These are phyloP conservation scores for Parauchenoglanis ngamensis DNA, from an alignment of 2,797 vertebrate genomes.

Conservation along the genomic window DNA sequence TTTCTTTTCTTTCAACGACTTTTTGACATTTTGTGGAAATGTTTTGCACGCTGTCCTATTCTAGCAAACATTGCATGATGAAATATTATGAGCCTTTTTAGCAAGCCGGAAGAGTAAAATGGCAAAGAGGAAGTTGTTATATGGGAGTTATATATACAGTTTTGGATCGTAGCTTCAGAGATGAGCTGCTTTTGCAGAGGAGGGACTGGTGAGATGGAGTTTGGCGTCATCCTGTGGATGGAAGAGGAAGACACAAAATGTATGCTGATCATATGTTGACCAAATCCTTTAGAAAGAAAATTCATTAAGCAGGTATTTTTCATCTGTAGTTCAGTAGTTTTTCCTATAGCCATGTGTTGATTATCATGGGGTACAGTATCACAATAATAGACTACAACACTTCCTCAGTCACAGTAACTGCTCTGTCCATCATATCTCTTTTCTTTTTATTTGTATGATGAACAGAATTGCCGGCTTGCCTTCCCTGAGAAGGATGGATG, in stretches of 20 bases:
- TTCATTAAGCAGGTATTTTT: neutral
- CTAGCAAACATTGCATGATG: neutral
- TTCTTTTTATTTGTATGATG: neutral
- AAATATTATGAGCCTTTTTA: neutral
- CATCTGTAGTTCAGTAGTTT: neutral
- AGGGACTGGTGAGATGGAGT: neutral
- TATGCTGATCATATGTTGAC: neutral
- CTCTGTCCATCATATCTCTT: neutral
- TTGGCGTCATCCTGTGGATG: slow-evolving; percentile 44
- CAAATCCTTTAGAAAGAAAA: neutral
- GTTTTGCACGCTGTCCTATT: neutral
- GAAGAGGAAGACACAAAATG: slow-evolving; percentile 6
- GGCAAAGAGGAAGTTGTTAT: neutral
- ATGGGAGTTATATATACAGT: neutral
- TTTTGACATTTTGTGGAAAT: neutral
- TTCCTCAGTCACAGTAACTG: neutral
- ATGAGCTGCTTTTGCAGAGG: neutral
- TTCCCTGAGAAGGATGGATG: neutral
- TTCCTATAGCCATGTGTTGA: neutral
- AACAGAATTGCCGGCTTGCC: neutral
- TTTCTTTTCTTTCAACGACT: neutral
- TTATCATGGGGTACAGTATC: neutral
- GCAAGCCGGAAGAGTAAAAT: neutral
- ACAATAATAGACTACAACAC: neutral
- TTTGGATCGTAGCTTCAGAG: neutral